These are phyloP conservation scores for Philereme transversata DNA, from an alignment of 2,888 invertebrate species.

Conservation along the genomic window DNA sequence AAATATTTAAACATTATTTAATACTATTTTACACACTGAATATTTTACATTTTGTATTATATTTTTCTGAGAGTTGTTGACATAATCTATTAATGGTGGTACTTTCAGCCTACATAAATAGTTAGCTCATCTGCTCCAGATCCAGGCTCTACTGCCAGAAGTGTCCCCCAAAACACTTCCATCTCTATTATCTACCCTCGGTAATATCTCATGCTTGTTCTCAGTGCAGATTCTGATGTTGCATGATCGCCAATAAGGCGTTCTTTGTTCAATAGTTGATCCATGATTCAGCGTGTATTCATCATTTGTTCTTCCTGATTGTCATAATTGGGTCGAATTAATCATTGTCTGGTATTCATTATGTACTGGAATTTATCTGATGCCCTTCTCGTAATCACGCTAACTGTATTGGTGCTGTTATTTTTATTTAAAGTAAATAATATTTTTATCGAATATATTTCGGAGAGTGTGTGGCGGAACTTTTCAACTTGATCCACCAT, in stretches of 20 bases:
- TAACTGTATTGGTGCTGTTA: not conserved
- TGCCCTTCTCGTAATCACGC: slow-evolving; percentile 24
- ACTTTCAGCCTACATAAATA: too few species aligned
- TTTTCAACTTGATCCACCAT: too few species aligned
- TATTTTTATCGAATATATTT: too few species aligned
- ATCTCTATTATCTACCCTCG: too few species aligned
- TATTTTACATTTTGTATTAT: not conserved
- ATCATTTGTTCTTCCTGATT: slow-evolving; percentile 40
- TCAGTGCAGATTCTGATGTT: slow-evolving; percentile 47
- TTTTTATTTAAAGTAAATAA: too few species aligned
- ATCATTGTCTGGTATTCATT: slow-evolving; percentile 25
- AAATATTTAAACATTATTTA: slow-evolving; percentile 13
- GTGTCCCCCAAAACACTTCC: too few species aligned
- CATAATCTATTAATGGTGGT: too few species aligned
- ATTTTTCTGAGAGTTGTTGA: too few species aligned
- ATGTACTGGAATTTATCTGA: slow-evolving; percentile 24
- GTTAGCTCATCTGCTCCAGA: too few species aligned
- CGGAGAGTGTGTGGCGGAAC: too few species aligned
- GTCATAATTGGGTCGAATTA: slow-evolving; percentile 39
- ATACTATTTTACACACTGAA: slow-evolving; percentile 1
- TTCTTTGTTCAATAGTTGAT: slow-evolving; percentile 42
- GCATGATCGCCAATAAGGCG: slow-evolving; percentile 46
- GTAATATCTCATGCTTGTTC: slow-evolving; percentile 1
- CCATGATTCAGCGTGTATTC: too few species aligned
- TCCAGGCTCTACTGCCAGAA: too few species aligned